A percentile compares a stretch with the other conserved stretches of the same genome.
Evolutionary conservation across 2,113 vertebrate species (phyloP).

Genomic region (Malaclemys terrapin): DNA sequence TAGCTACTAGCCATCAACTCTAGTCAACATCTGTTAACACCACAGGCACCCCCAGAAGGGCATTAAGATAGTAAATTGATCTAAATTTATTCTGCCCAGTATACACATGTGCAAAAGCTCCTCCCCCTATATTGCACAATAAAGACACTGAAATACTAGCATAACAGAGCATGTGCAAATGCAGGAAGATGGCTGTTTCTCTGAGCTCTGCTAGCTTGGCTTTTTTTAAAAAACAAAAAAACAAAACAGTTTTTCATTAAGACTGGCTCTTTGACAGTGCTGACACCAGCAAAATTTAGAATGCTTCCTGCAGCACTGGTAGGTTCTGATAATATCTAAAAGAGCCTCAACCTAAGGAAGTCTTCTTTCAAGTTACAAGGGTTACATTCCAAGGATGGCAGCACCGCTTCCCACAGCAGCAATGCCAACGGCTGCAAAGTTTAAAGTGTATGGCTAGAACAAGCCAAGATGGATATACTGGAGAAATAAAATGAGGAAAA

Average conservation of each 20-base stretch:
- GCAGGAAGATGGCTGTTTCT: not conserved
- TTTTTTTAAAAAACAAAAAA: not conserved
- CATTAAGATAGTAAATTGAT: not conserved
- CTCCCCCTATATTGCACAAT: not conserved
- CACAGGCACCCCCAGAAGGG: not conserved
- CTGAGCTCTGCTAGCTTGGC: not conserved
- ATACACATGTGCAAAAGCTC: not conserved
- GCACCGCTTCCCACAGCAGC: not conserved
- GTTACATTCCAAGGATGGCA: fast-evolving
- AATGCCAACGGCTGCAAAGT: not conserved
- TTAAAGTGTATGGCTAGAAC: fast-evolving
- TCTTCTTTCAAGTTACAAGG: not conserved
- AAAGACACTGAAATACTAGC: not conserved
- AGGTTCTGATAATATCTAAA: not conserved
- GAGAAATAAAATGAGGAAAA: not conserved
- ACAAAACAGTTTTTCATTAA: not conserved
- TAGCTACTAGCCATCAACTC: not conserved
- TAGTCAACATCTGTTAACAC: not conserved
- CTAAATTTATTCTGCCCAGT: not conserved
- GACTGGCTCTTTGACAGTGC: not conserved
- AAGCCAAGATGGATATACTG: fast-evolving
- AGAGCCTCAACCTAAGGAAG: not conserved
- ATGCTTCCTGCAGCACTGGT: not conserved
- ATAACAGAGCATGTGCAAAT: not conserved
- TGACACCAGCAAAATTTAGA: not conserved